A percentile compares a stretch with the other conserved stretches of the same genome.
Evolutionary conservation across 2,113 vertebrate genomes (phyloP).

Genomic region (Ceratotherium simum): DNA sequence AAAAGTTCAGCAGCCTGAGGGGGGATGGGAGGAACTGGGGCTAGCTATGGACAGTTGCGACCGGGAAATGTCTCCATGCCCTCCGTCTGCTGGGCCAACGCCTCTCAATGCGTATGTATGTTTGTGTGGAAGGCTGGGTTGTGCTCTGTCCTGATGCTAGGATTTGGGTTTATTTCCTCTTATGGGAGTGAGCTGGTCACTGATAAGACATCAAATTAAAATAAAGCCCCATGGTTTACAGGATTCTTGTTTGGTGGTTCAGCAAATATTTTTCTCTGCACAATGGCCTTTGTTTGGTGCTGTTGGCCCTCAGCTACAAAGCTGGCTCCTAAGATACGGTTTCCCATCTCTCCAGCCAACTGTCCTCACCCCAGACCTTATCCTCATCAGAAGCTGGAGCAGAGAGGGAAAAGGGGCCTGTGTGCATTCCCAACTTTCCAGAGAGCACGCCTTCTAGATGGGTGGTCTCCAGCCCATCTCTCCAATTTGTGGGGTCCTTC

Average conservation of each 20-base stretch:
- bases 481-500: background rate
- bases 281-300: background rate
- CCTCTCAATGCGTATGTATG: background rate
- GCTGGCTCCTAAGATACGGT: background rate
- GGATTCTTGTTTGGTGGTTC: conserved; percentile 22
- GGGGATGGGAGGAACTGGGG: background rate
- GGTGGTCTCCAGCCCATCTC: background rate
- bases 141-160: background rate
- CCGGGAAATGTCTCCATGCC: background rate
- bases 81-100: background rate
- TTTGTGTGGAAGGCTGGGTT: background rate
- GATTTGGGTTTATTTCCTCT: conserved; percentile 21
- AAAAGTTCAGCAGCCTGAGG: background rate
- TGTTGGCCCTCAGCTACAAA: background rate
- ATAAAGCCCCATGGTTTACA: background rate
- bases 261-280: background rate
- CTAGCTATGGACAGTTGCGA: background rate
- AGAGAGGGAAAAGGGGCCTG: background rate
- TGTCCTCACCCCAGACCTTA: background rate
- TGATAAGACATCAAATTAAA: conserved; percentile 44
- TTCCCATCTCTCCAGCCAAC: background rate
- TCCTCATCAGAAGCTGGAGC: background rate
- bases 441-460: background rate
- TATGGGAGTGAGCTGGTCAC: background rate
- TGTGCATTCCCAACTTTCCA: background rate